Conservation (phyloP, 2,888 invertebrate species). For the Encarsia formosa region DNA sequence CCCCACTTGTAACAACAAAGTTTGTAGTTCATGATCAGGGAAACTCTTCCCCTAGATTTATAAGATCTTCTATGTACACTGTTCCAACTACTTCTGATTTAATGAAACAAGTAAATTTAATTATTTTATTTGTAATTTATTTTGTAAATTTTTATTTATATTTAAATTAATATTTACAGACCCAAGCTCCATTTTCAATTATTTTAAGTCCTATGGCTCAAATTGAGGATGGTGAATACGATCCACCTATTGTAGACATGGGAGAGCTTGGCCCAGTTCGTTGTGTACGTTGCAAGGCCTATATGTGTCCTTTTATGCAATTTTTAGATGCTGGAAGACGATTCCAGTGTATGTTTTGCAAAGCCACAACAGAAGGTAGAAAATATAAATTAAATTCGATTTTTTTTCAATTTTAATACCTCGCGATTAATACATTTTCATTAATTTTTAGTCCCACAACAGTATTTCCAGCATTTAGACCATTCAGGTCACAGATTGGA, state of each 20-base stretch:
- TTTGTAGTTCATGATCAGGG: constrained; percentile 92
- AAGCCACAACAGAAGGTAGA: constrained; percentile 87
- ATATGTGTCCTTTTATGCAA: constrained; percentile 98
- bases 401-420: neutral
- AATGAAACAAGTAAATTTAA: constrained; percentile 67
- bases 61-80: constrained; percentile 93
- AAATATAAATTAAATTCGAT: constrained; percentile 21
- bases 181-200: constrained; percentile 88
- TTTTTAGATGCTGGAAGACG: constrained; percentile 95
- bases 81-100: constrained; percentile 92
- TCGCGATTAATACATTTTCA: neutral
- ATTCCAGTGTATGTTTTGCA: constrained; percentile 95
- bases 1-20: constrained; percentile 93
- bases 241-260: constrained; percentile 86
- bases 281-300: constrained; percentile 96
- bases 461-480: constrained; percentile 94
- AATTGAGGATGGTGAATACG: constrained; percentile 64
- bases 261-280: constrained; percentile 92
- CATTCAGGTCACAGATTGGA: constrained; percentile 86
- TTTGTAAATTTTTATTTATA: neutral
- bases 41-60: constrained; percentile 70
- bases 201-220: constrained; percentile 88
- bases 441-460: constrained; percentile 68
- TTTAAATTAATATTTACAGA: constrained; percentile 44
- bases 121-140: constrained; percentile 1